phyloP scores from a whole-genome alignment of 2,888 invertebrate genomes.

The Eilema depressum region DNA sequence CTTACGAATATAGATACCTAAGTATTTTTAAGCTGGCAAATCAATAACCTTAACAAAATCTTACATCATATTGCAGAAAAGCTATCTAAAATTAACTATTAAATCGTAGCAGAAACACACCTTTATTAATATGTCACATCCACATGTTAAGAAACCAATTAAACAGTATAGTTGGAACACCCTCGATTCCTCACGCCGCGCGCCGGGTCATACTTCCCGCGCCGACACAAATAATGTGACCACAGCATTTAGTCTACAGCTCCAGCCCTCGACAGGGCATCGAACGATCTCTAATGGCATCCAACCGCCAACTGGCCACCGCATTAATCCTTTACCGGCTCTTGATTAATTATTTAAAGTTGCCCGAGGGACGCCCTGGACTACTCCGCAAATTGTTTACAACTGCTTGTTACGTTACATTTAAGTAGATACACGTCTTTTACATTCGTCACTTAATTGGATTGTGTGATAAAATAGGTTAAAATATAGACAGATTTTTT shows the following conservation, averaged over 20 bases:
- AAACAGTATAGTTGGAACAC: conserved; percentile 47
- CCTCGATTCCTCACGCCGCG: conserved; percentile 59
- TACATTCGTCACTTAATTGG: not conserved
- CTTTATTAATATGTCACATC: conserved; percentile 36
- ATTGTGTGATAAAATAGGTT: not conserved
- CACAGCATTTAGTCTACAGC: conserved; percentile 75
- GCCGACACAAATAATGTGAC: conserved; percentile 76
- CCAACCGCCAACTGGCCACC: conserved; percentile 85
- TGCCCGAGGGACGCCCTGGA: conserved; percentile 66
- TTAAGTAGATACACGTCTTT: conserved; percentile 31
- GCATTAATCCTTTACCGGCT: conserved; percentile 85
- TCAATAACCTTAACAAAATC: too few species aligned
- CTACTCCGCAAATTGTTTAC: conserved; percentile 76
- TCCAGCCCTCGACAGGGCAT: conserved; percentile 67
- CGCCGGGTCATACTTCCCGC: conserved; percentile 45
- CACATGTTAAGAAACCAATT: conserved; percentile 57
- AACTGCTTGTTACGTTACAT: conserved; percentile 59
- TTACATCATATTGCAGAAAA: too few species aligned
- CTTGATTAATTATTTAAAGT: conserved; percentile 86
- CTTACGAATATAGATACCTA: too few species aligned
- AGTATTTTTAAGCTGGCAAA: too few species aligned
- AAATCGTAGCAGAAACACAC: not conserved
- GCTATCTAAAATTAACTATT: not conserved
- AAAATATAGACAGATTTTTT: not conserved
- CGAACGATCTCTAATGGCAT: conserved; percentile 84